Conservation (phyloP, 2,888 invertebrate genomes). For the Habroteleia sp. region DNA sequence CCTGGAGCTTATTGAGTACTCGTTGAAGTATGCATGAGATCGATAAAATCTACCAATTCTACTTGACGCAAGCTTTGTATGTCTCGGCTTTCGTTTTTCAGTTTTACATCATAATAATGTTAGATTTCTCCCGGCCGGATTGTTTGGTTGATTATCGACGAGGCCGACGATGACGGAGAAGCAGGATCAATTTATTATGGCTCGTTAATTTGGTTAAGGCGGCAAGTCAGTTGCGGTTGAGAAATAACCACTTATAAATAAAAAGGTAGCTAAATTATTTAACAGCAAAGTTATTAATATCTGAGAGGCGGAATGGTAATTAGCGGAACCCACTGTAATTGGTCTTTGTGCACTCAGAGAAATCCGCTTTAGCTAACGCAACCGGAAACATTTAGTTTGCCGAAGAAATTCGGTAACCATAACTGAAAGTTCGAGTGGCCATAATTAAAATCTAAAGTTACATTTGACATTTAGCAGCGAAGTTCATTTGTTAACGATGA, state of each 20-base stretch:
- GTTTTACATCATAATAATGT: constrained; percentile 38
- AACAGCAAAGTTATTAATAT: constrained; percentile 36
- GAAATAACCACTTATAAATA: constrained; percentile 23
- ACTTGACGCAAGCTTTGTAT: constrained; percentile 21
- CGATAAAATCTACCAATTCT: constrained; percentile 54
- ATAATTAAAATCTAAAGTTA: constrained; percentile 40
- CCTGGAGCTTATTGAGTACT: constrained; percentile 47
- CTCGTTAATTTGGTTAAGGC: constrained; percentile 38
- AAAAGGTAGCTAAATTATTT: constrained; percentile 38
- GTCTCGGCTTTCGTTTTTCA: constrained; percentile 22
- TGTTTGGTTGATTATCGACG: constrained; percentile 39
- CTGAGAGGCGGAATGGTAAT: constrained; percentile 40
- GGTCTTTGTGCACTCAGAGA: constrained; percentile 41
- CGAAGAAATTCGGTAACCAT: constrained; percentile 47
- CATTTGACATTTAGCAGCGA: constrained; percentile 17
- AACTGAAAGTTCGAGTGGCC: constrained; percentile 31
- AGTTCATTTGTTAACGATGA: constrained; percentile 22
- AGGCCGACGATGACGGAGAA: background rate
- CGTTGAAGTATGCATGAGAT: constrained; percentile 45
- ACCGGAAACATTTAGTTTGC: constrained; percentile 43
- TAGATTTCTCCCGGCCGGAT: constrained; percentile 14
- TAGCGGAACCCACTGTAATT: constrained; percentile 45
- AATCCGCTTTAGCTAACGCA: constrained; percentile 36
- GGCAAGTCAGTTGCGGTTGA: constrained; percentile 19
- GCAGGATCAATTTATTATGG: constrained; percentile 23